phyloP scores from a whole-genome alignment of 2,888 invertebrate species.

The Leptinotarsa rubiginosa region DNA sequence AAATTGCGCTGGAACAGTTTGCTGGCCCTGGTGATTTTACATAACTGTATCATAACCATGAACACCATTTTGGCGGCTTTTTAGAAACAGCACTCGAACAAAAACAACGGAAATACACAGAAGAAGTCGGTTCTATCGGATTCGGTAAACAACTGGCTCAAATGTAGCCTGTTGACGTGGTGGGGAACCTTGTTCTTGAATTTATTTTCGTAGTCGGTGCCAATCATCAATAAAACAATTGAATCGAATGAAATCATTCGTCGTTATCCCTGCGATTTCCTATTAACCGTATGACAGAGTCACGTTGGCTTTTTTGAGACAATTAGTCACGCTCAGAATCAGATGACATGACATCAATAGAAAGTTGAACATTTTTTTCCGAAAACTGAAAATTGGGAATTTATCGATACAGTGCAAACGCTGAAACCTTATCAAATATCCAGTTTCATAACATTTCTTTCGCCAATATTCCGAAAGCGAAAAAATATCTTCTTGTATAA shows the following conservation, averaged over 20 bases:
- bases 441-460: no score
- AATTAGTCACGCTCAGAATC: not conserved
- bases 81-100: constrained; percentile 35
- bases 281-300: constrained; percentile 22
- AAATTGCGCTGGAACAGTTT: constrained; percentile 84
- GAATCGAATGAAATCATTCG: constrained; percentile 29
- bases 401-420: no score
- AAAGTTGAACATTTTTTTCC: not conserved
- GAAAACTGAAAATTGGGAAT: not conserved
- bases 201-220: constrained; percentile 50
- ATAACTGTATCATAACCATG: constrained; percentile 74
- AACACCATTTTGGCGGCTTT: constrained; percentile 58
- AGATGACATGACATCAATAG: not conserved
- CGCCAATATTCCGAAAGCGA: not conserved
- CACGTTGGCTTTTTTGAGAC: constrained; percentile 19
- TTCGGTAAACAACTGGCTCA: constrained; percentile 56
- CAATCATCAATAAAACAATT: constrained; percentile 32
- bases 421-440: no score
- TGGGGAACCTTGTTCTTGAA: constrained; percentile 51
- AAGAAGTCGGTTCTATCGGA: constrained; percentile 51
- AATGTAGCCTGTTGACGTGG: constrained; percentile 46
- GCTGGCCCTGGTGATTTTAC: constrained; percentile 85
- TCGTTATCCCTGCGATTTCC: constrained; percentile 35
- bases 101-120: constrained; percentile 47
- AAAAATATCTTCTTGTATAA: constrained; percentile 24